These are phyloP conservation scores for Trachelus tabidus DNA, from an alignment of 2,888 invertebrate genomes.

Conservation along the genomic window DNA sequence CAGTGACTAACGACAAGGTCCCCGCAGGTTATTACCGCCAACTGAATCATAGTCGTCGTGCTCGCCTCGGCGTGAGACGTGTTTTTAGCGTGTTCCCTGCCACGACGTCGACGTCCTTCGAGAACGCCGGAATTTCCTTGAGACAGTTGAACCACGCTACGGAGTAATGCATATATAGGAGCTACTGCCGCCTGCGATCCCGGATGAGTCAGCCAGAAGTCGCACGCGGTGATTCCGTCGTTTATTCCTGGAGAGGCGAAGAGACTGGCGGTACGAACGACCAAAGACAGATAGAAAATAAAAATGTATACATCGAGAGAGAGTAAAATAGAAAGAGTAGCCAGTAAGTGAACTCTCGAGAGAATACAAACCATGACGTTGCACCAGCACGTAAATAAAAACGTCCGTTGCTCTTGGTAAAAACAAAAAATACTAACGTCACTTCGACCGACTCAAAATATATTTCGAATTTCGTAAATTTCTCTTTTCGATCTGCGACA, in stretches of 20 bases:
- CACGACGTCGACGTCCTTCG: conserved; percentile 40
- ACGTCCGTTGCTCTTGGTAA: not conserved
- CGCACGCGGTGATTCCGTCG: conserved; percentile 47
- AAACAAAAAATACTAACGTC: not conserved
- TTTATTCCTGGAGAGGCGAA: conserved; percentile 45
- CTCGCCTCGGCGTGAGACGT: conserved; percentile 25
- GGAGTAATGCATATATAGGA: conserved; percentile 17
- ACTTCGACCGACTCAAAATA: not conserved
- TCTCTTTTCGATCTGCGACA: not conserved
- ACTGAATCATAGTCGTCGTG: conserved; percentile 46
- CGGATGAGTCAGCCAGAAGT: conserved; percentile 41
- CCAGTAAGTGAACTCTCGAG: not conserved
- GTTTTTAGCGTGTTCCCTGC: conserved; percentile 8
- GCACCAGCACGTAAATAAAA: not conserved
- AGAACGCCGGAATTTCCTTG: conserved; percentile 47
- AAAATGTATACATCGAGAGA: not conserved
- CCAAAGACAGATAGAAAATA: not conserved
- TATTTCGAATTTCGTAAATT: not conserved
- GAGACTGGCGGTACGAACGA: not conserved
- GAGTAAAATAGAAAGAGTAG: not conserved
- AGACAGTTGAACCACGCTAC: conserved; percentile 20
- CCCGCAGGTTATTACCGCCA: conserved; percentile 46
- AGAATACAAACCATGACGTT: not conserved
- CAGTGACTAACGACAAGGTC: conserved; percentile 28
- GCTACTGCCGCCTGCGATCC: conserved; percentile 50